Conservation (phyloP, 2,797 vertebrate species). For the Myripristis jacobus region DNA sequence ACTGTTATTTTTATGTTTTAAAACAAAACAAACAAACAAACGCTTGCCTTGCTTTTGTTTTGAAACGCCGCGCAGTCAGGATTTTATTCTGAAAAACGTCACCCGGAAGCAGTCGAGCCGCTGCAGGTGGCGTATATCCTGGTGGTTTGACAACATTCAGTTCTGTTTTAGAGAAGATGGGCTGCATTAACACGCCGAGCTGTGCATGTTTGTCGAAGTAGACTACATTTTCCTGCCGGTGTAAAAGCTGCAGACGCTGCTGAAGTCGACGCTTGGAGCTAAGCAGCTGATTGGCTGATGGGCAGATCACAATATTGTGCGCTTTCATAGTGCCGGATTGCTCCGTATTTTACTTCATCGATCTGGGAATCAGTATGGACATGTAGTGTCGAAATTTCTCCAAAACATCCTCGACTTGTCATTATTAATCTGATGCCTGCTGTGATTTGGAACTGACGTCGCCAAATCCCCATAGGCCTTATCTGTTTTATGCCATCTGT, state of each 20-base stretch:
- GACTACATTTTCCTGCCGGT: neutral
- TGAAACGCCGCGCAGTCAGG: fast-evolving
- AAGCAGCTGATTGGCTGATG: slow-evolving; percentile 47
- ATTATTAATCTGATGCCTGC: neutral
- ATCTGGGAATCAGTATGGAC: slow-evolving; percentile 34
- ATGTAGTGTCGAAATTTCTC: slow-evolving; percentile 52
- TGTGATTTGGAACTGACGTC: slow-evolving; percentile 11
- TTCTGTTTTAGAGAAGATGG: slow-evolving; percentile 69
- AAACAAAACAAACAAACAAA: too few relatives aligned
- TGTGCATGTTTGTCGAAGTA: slow-evolving; percentile 4
- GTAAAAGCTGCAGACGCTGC: neutral
- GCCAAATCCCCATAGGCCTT: slow-evolving; percentile 47
- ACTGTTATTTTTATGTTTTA: too few relatives aligned
- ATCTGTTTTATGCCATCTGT: slow-evolving; percentile 41
- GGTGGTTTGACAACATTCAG: slow-evolving; percentile 74
- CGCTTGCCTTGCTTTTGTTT: neutral
- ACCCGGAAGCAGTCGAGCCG: slow-evolving; percentile 71
- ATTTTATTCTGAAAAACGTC: slow-evolving; percentile 68
- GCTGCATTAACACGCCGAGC: slow-evolving; percentile 18
- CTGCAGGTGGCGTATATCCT: slow-evolving; percentile 60
- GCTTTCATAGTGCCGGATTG: slow-evolving; percentile 36
- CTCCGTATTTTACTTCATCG: slow-evolving; percentile 41
- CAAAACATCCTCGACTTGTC: slow-evolving; percentile 30
- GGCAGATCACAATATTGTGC: slow-evolving; percentile 44
- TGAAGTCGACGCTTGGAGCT: neutral